Base-by-base conservation (phyloP, 2,888 invertebrate genomes). In the Halictus quadricinctus region DNA sequence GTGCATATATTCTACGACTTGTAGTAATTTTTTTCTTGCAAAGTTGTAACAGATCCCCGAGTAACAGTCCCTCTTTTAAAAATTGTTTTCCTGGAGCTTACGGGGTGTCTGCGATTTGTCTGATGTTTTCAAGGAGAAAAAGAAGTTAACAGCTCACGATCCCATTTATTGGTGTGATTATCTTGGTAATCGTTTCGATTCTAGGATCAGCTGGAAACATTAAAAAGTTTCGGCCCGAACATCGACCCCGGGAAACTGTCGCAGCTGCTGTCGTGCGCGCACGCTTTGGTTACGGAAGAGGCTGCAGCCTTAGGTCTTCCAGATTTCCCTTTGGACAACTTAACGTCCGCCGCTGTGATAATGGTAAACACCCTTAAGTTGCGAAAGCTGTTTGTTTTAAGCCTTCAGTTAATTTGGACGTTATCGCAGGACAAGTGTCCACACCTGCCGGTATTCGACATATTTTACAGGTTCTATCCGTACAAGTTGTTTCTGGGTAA, bases 311-410 rank as follows among this genome's bases (percentile, higher is more conserved):
- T 98, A 80, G 97, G 97, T 80, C 95, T 99, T 81, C 98, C 98
- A 0, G 98, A 99, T 95, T 99, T 99, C 94, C 99, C 99, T 0
- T 94, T 98, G 2, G 98, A 98, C 92, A 98, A 97, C 94, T 94
- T 99, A 75, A 94, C 95, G 0, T 94, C 96, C 8, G 96, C 97
- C 50, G 97, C 97, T 6, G 94, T 95, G 85, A 96, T 98, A 85
- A 92, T 98, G 96, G 98, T 96, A 92, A 78, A 81, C 79, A 74
- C 43, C 15, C 90, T 72, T 2, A 21, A n/a, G 60, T 29, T 18
- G 15, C 4, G 7, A 64, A 36, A 21, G 3, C 25, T 15, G 36
- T 36, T 46, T 50, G 46, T 21, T 6, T 58, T 12, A 10, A 69
- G 36, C 43, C 21, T 43, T 21, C 43, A 48, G 36, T 75, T 88